Conservation (phyloP, 1,140 invertebrate genomes). For the Tetraneura akinire region DNA sequence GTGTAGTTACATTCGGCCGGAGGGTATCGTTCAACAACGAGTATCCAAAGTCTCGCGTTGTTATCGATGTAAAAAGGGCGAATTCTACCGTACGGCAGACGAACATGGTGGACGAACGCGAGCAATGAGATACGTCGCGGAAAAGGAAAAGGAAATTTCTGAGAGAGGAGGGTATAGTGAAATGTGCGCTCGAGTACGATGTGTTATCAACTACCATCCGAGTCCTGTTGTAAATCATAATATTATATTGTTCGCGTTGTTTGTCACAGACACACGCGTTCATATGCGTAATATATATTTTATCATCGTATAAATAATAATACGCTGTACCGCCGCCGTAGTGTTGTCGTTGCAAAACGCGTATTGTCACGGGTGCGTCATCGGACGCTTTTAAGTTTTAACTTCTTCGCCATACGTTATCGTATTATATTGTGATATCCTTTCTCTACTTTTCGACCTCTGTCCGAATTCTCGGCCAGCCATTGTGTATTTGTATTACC, state of each 20-base stretch:
- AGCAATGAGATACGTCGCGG: not conserved
- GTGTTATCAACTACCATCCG: slow-evolving; percentile 18
- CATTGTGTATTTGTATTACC: not conserved
- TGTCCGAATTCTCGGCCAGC: not conserved
- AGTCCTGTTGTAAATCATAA: not conserved
- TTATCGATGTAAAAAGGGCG: slow-evolving; percentile 3
- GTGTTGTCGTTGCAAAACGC: not conserved
- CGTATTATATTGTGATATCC: not conserved
- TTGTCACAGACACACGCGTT: not conserved
- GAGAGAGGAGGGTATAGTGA: not conserved
- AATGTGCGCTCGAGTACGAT: slow-evolving; percentile 9
- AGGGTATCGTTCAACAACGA: slow-evolving; percentile 21
- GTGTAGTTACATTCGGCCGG: not conserved
- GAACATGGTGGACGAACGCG: not conserved
- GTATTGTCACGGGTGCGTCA: not conserved
- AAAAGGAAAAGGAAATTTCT: slow-evolving; percentile 8
- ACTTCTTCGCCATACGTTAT: not conserved
- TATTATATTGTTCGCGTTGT: slow-evolving; percentile 22
- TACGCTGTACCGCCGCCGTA: not conserved
- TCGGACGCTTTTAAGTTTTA: slow-evolving; percentile 7
- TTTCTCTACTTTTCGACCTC: not conserved
- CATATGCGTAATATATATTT: not conserved
- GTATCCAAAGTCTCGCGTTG: slow-evolving; percentile 5
- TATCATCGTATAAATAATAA: not conserved
- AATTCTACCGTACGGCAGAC: not conserved